Conservation (phyloP, 2,888 invertebrate species). For the Plebejus argus region DNA sequence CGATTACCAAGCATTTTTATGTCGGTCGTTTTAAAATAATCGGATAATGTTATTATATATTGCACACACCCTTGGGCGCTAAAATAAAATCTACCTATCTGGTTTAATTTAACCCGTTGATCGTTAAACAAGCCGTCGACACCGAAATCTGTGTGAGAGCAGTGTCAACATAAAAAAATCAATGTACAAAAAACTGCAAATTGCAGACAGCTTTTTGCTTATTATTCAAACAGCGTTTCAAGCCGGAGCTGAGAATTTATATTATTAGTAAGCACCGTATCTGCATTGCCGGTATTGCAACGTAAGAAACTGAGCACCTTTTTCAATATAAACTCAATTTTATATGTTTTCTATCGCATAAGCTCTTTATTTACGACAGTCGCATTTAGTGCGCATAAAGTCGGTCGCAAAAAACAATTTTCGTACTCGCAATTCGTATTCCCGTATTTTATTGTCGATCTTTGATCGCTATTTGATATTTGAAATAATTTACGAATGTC, state of each 20-base stretch:
- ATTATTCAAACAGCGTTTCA: conserved; percentile 45
- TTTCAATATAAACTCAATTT: conserved; percentile 31
- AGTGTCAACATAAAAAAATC: conserved; percentile 28
- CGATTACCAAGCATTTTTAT: no score
- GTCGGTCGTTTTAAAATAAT: no score
- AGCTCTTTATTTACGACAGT: conserved; percentile 26
- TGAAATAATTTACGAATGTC: not conserved
- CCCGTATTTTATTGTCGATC: not conserved
- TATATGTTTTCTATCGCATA: conserved; percentile 29
- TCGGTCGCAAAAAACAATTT: conserved; percentile 23
- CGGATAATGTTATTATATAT: no score
- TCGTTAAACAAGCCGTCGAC: no score
- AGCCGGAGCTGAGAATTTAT: conserved; percentile 52
- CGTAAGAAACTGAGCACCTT: conserved; percentile 37
- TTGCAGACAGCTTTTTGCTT: conserved; percentile 38
- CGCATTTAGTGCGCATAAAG: conserved; percentile 24
- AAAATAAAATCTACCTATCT: no score
- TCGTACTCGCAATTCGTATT: not conserved
- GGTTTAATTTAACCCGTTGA: no score
- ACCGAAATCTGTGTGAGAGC: no score
- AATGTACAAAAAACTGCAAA: conserved; percentile 3
- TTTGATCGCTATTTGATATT: not conserved
- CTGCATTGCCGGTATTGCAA: conserved; percentile 46
- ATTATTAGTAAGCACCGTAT: conserved; percentile 52
- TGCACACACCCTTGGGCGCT: no score